Evolutionary conservation across 1,140 invertebrate species (phyloP).

Genomic region (Papilio polytes): DNA sequence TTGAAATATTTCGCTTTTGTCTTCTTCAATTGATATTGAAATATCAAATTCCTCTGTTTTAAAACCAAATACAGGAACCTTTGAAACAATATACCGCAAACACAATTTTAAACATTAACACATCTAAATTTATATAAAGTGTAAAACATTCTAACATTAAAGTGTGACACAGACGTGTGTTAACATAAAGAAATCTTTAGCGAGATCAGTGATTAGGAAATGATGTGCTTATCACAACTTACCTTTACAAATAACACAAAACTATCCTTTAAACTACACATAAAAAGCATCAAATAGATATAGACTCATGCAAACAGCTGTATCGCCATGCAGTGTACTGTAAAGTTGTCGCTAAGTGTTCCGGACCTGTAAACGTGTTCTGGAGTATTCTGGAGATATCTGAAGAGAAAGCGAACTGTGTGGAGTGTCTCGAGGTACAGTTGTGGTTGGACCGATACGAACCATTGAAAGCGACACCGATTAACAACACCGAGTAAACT

Average conservation of each 20-base stretch:
- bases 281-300: slow-evolving; percentile 78
- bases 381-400: slow-evolving; percentile 44
- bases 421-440: slow-evolving; percentile 67
- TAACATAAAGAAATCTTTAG: slow-evolving; percentile 20
- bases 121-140: slow-evolving; percentile 15
- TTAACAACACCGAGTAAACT: slow-evolving; percentile 78
- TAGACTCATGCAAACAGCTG: slow-evolving; percentile 75
- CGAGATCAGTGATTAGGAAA: slow-evolving; percentile 32
- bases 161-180: slow-evolving; percentile 19
- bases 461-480: slow-evolving; percentile 82
- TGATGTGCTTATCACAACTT: slow-evolving; percentile 50
- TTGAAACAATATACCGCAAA: neutral
- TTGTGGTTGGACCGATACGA: slow-evolving; percentile 79
- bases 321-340: slow-evolving; percentile 77
- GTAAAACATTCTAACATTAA: slow-evolving; percentile 2
- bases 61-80: neutral
- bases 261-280: slow-evolving; percentile 68
- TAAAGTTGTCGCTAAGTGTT: slow-evolving; percentile 60
- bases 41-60: neutral
- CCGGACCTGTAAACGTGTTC: slow-evolving; percentile 48
- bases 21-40: neutral
- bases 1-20: neutral
- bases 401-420: slow-evolving; percentile 55
- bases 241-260: slow-evolving; percentile 51
- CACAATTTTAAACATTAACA: neutral